Evolutionary conservation across 2,113 vertebrate species (phyloP).

Genomic region (Heterochromis multidens): DNA sequence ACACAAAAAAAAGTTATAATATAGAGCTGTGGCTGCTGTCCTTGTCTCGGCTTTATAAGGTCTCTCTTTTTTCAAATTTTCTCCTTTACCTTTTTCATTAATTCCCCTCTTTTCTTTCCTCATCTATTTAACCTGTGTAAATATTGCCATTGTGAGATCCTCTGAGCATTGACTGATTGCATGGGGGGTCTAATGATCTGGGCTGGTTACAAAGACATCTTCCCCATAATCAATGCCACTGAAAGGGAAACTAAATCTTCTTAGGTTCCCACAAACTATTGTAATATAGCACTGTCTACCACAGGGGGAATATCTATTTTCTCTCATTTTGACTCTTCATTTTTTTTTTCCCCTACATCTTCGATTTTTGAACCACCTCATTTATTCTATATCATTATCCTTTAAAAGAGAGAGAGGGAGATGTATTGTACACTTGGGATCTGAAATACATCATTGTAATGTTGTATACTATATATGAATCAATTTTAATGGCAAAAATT

Average conservation of each 20-base stretch:
- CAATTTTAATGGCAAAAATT: constrained; percentile 44
- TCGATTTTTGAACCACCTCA: constrained; percentile 50
- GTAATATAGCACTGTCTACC: constrained; percentile 22
- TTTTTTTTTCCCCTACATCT: neutral
- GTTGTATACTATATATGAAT: neutral
- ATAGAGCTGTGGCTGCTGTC: neutral
- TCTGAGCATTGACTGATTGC: constrained; percentile 52
- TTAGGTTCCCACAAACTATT: constrained; percentile 3
- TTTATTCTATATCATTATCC: constrained; percentile 49
- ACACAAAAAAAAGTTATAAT: neutral
- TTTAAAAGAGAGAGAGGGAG: constrained; percentile 18
- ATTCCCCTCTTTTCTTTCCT: neutral
- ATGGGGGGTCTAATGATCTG: constrained; percentile 42
- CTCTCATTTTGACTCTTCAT: constrained; percentile 33
- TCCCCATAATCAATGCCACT: constrained; percentile 64
- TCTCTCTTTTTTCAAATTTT: neutral
- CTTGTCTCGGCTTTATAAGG: neutral
- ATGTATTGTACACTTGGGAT: constrained; percentile 36
- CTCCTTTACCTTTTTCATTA: neutral
- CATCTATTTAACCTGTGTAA: constrained; percentile 42
- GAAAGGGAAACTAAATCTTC: constrained; percentile 58
- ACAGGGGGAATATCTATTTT: constrained; percentile 28
- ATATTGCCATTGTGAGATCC: constrained; percentile 49
- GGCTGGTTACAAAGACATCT: constrained; percentile 62
- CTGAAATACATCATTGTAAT: constrained; percentile 43